phyloP scores from a whole-genome alignment of 2,888 invertebrate genomes.

The Athrips mouffetella region DNA sequence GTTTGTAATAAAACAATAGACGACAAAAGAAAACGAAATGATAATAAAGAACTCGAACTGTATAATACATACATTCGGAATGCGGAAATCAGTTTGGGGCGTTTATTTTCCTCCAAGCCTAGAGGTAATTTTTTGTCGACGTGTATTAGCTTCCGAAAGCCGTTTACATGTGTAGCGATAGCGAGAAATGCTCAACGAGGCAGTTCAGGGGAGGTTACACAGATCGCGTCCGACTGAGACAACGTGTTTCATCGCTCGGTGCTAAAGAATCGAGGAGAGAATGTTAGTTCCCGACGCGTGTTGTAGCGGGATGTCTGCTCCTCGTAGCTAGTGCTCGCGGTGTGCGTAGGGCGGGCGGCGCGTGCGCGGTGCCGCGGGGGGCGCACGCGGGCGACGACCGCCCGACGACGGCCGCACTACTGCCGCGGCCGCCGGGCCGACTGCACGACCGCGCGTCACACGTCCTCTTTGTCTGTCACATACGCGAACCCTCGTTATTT shows the following conservation, averaged over 20 bases:
- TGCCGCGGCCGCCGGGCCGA: constrained; percentile 55
- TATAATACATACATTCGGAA: constrained; percentile 5
- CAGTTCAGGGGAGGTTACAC: constrained; percentile 30
- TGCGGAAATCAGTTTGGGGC: constrained; percentile 15
- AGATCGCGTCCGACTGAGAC: constrained; percentile 3
- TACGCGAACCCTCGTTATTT: constrained; percentile 59
- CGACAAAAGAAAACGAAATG: constrained; percentile 2
- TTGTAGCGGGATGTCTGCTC: constrained; percentile 1
- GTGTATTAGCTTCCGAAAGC: constrained; percentile 53
- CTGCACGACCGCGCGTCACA: constrained; percentile 33
- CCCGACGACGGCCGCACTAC: constrained; percentile 60
- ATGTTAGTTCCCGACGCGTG: neutral
- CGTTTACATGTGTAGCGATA: constrained; percentile 57
- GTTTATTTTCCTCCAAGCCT: constrained; percentile 19
- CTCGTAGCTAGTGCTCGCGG: neutral
- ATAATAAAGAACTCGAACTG: neutral
- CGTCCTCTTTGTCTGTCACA: constrained; percentile 53
- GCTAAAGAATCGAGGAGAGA: neutral
- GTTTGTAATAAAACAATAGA: neutral
- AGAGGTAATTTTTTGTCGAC: constrained; percentile 34
- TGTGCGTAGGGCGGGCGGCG: constrained; percentile 52
- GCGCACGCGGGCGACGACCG: constrained; percentile 24
- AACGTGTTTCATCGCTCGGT: neutral
- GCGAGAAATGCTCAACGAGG: constrained; percentile 54
- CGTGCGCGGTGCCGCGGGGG: constrained; percentile 53